Evolutionary conservation across 2,888 invertebrate species (phyloP).

Genomic region (Scrobipalpa costella): DNA sequence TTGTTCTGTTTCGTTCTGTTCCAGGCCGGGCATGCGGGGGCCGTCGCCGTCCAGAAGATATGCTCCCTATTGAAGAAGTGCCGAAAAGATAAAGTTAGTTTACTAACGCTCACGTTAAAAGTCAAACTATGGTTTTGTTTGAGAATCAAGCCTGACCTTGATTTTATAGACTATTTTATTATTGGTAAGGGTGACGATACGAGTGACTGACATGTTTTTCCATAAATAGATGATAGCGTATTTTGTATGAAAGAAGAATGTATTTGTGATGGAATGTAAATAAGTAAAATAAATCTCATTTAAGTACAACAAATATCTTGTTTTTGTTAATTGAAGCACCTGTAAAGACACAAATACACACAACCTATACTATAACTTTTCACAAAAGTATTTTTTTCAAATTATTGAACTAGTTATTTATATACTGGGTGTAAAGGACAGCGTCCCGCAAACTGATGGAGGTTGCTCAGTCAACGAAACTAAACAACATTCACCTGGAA

Average conservation of each 20-base stretch:
- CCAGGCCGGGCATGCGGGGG: conserved; percentile 88
- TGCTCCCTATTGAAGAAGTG: conserved; percentile 86
- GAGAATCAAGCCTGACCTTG: conserved; percentile 43
- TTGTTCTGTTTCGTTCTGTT: neutral
- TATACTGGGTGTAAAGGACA: too few relatives aligned
- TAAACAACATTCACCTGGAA: too few relatives aligned
- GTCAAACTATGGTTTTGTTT: conserved; percentile 51
- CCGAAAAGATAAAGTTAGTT: neutral
- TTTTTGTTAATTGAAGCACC: neutral
- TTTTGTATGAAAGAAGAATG: conserved; percentile 48
- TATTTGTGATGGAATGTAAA: conserved; percentile 61
- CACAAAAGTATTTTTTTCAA: too few relatives aligned
- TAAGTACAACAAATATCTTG: conserved; percentile 52
- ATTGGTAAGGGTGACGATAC: conserved; percentile 10
- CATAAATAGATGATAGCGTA: conserved; percentile 42
- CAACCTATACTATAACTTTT: too few relatives aligned
- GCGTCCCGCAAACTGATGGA: too few relatives aligned
- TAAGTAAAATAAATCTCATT: conserved; percentile 71
- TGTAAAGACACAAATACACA: too few relatives aligned
- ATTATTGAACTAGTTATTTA: too few relatives aligned
- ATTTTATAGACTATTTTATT: conserved; percentile 40
- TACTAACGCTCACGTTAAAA: conserved; percentile 45
- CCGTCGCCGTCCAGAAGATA: conserved; percentile 92
- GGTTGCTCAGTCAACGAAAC: too few relatives aligned
- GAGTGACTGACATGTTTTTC: conserved; percentile 56